A percentile compares a stretch with the other conserved stretches of the same genome.
Evolutionary conservation across 2,888 invertebrate species (phyloP).

Genomic region (Theretra japonica): DNA sequence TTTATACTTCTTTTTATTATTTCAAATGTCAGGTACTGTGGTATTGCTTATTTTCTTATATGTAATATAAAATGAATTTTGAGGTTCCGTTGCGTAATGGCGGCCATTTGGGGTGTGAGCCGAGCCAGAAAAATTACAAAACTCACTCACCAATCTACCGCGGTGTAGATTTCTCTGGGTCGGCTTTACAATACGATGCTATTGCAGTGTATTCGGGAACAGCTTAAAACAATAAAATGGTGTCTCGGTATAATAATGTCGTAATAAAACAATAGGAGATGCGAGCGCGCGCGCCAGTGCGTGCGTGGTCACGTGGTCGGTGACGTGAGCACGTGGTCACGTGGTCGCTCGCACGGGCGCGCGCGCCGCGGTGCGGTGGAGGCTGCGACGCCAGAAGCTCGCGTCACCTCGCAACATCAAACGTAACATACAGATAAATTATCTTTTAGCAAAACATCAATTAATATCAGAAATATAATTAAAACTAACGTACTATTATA

Average conservation of each 20-base stretch:
- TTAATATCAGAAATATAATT: conserved; percentile 83
- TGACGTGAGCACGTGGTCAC: background rate
- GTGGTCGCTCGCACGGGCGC: conserved; percentile 7
- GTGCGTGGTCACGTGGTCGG: background rate
- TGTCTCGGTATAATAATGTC: conserved; percentile 46
- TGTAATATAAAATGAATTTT: conserved; percentile 73
- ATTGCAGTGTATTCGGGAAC: conserved; percentile 53
- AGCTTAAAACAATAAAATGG: conserved; percentile 55
- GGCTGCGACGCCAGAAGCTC: conserved; percentile 53
- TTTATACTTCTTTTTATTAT: conserved; percentile 59
- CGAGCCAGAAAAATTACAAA: conserved; percentile 45
- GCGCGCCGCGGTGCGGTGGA: conserved; percentile 45
- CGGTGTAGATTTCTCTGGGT: conserved; percentile 36
- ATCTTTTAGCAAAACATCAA: conserved; percentile 83
- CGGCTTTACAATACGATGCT: conserved; percentile 38
- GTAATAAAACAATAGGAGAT: conserved; percentile 29
- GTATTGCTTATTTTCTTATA: conserved; percentile 74
- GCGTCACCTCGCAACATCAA: conserved; percentile 61
- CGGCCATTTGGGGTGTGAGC: conserved; percentile 56
- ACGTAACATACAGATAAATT: conserved; percentile 80
- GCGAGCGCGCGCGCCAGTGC: conserved; percentile 6
- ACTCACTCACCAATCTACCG: conserved; percentile 29
- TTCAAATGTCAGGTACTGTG: conserved; percentile 79
- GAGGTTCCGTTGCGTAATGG: conserved; percentile 56
- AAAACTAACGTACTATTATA: conserved; percentile 83